Evolutionary conservation across 2,113 vertebrate species (phyloP).

Genomic region (Microcebus jonahi): DNA sequence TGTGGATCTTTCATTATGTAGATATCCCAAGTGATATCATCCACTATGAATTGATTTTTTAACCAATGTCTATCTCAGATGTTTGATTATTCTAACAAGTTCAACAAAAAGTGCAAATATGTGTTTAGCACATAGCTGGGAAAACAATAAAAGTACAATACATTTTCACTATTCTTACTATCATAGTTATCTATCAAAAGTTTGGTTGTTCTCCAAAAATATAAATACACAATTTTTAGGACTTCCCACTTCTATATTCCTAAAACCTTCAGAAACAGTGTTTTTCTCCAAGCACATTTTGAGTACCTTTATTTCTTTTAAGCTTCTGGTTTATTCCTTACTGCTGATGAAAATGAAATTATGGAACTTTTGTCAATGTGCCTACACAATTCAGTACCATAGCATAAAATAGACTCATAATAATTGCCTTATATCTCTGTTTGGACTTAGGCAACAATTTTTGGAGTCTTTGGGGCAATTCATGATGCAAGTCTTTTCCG

Average conservation of each 20-base stretch:
- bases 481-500: neutral
- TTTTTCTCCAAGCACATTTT: neutral
- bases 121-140: neutral
- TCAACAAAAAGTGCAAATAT: neutral
- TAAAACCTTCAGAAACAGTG: slow-evolving; percentile 22
- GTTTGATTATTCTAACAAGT: neutral
- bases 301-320: neutral
- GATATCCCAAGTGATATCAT: neutral
- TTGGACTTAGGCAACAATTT: neutral
- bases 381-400: neutral
- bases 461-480: neutral
- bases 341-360: neutral
- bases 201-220: neutral
- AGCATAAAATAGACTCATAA: neutral
- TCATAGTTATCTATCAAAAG: neutral
- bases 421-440: neutral
- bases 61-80: neutral
- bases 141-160: neutral
- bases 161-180: neutral
- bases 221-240: slow-evolving; percentile 6
- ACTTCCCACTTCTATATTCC: neutral
- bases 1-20: neutral
- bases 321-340: neutral
- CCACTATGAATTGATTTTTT: neutral
- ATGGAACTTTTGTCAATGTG: neutral